Conservation (phyloP, 2,888 invertebrate genomes). For the Scaptomyza polygonia region DNA sequence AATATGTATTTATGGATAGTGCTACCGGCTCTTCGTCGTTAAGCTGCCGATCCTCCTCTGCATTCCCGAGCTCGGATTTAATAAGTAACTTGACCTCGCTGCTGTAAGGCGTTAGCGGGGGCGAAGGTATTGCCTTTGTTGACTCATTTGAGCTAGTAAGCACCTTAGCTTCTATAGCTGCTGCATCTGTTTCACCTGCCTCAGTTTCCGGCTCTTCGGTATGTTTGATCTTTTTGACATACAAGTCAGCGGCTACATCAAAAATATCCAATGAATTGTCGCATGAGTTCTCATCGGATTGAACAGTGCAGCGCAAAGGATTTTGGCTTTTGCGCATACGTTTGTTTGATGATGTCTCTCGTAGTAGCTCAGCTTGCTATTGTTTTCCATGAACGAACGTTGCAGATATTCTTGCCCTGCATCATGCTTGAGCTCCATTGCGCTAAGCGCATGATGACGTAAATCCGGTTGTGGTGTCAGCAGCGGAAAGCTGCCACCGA, state of each 20-base stretch:
- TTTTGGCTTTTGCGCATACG: slow-evolving; percentile 95
- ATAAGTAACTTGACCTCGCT: slow-evolving; percentile 34
- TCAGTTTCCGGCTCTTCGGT: slow-evolving; percentile 25
- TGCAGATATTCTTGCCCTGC: slow-evolving; percentile 85
- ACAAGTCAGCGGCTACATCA: slow-evolving; percentile 82
- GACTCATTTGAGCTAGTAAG: slow-evolving; percentile 71
- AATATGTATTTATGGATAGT: not conserved
- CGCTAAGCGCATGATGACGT: slow-evolving; percentile 83
- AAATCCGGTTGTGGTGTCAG: slow-evolving; percentile 87
- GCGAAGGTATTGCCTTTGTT: slow-evolving; percentile 83
- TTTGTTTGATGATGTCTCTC: slow-evolving; percentile 85
- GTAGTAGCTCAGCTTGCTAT: slow-evolving; percentile 85
- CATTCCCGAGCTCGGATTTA: slow-evolving; percentile 55
- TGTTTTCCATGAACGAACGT: slow-evolving; percentile 85
- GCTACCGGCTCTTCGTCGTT: not conserved
- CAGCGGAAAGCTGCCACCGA: slow-evolving; percentile 91
- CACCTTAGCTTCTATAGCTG: slow-evolving; percentile 64
- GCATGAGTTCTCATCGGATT: slow-evolving; percentile 82
- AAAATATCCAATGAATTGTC: slow-evolving; percentile 83
- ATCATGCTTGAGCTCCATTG: slow-evolving; percentile 87
- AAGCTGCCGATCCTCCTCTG: not conserved
- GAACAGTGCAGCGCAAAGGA: slow-evolving; percentile 91
- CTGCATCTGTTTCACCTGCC: slow-evolving; percentile 36
- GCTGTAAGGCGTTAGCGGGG: slow-evolving; percentile 81
- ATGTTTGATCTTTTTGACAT: slow-evolving; percentile 74